Conservation (phyloP, 2,888 invertebrate species). For the Caenorhabditis parvicauda region DNA sequence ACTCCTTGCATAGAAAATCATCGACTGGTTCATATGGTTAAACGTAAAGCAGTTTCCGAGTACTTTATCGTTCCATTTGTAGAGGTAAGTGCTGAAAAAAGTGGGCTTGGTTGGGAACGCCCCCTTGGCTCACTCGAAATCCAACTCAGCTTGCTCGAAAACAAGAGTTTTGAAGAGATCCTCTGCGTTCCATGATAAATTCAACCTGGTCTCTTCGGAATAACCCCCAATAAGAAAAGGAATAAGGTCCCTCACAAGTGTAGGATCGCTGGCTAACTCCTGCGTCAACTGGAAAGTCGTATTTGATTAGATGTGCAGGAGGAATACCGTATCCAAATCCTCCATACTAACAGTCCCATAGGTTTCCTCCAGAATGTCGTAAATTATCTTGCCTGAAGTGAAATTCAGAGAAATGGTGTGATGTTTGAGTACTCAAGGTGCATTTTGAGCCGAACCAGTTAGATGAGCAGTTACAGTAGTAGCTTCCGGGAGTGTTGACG, state of each 20-base stretch:
- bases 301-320: neutral
- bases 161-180: constrained; percentile 43
- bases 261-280: constrained; percentile 33
- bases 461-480: constrained; percentile 17
- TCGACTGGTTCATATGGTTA: constrained; percentile 34
- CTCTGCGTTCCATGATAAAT: constrained; percentile 34
- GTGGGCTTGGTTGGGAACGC: neutral
- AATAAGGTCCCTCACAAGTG: constrained; percentile 31
- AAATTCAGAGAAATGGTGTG: too few relatives aligned
- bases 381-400: constrained; percentile 19
- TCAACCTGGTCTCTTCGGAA: constrained; percentile 11
- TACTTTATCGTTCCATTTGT: constrained; percentile 39
- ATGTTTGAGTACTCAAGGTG: constrained; percentile 7
- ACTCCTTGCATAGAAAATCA: constrained; percentile 18
- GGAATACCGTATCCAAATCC: constrained; percentile 12
- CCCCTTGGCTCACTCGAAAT: constrained; percentile 14
- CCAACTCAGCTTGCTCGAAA: constrained; percentile 35
- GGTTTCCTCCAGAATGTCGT: constrained; percentile 22
- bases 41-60: constrained; percentile 50
- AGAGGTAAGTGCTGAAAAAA: constrained; percentile 22
- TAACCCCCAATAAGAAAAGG: constrained; percentile 38
- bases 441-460: constrained; percentile 20
- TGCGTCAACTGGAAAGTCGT: constrained; percentile 22
- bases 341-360: constrained; percentile 16
- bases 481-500: constrained; percentile 25